Evolutionary conservation across 2,888 invertebrate species (phyloP).

Genomic region (Polymixis lichenea): DNA sequence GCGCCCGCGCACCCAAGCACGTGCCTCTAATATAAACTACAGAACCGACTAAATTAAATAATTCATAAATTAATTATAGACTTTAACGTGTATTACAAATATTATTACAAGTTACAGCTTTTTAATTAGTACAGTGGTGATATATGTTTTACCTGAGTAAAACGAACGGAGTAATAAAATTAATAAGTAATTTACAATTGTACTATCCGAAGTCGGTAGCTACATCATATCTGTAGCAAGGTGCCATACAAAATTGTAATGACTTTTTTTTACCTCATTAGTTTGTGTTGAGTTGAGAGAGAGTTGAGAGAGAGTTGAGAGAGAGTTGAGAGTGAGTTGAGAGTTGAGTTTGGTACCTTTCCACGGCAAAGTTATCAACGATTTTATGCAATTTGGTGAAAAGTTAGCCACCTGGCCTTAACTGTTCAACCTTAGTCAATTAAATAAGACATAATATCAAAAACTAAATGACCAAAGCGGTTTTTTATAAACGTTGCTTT

Average conservation of each 20-base stretch:
- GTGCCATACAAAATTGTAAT: not conserved
- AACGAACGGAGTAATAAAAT: not conserved
- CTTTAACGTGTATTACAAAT: slow-evolving; percentile 59
- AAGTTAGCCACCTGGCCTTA: not conserved
- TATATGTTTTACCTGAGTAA: slow-evolving; percentile 4
- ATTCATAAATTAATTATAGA: slow-evolving; percentile 77
- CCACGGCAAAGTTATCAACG: not conserved
- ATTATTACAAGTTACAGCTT: slow-evolving; percentile 45
- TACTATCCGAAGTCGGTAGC: not conserved
- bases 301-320: no score
- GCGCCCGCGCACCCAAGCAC: slow-evolving; percentile 70
- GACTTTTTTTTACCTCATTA: not conserved
- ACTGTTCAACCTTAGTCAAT: not conserved
- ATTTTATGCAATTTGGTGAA: not conserved
- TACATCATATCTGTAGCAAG: not conserved
- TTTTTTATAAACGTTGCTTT: no score
- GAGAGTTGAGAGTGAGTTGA: no score
- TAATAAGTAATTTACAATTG: not conserved
- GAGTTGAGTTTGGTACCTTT: not conserved
- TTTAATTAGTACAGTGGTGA: slow-evolving; percentile 36
- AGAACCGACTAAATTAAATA: slow-evolving; percentile 77
- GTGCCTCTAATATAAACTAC: slow-evolving; percentile 82
- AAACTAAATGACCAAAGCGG: no score
- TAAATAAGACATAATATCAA: not conserved
- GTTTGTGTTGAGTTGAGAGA: no score